Evolutionary conservation across 2,888 invertebrate genomes (phyloP), one percentile per base, ranked within the genome.

Genomic region (Vandiemenella viatica): DNA sequence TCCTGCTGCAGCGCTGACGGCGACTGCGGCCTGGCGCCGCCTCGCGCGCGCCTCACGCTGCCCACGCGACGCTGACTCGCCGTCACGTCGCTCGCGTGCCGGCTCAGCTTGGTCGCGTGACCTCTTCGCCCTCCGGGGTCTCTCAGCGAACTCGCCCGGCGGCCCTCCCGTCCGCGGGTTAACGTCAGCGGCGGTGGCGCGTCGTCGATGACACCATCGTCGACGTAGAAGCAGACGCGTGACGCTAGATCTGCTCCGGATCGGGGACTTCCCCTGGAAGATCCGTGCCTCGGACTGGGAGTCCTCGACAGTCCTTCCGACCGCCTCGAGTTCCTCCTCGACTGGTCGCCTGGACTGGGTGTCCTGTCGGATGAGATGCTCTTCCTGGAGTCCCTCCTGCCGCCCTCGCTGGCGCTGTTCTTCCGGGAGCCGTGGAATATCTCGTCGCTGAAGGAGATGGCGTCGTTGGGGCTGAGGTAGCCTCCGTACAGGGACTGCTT

Each of bases 1-100:
- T 44, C 43, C 37, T 48, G 48, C 6, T 37, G 46, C 20, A 50
- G 32, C n/a, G 21, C 5, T 16, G 16, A 5, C 40, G 18, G 40
- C 40, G 17, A 17, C 18, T 15, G 17, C 40, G 40, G 40, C 10
- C 17, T 17, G 15, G 40, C 40, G 15, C 16, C 40, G 40, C 17
- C 17, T n/a, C 40, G 18, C 10, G 15, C 10, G 40, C 40, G 40
- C 5, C 40, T 15, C 15, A 17, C 18, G 16, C 40, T 17, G 40
- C 40, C 32, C 32, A 32, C 32, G 13, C 32, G 32, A n/a, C 13
- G 13, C 3, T n/a, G 32, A n/a, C n/a, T n/a, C 32, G 32, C 13
- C 2, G 32, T 32, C 4, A 32, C 32, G 32, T 32, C 32, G 32
- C 13, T 13, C 32, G 32, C 32, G 15, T 15, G 15, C n/a, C 40